Conservation (phyloP, 1,140 invertebrate species). For the Zaprionus gabonicus region DNA sequence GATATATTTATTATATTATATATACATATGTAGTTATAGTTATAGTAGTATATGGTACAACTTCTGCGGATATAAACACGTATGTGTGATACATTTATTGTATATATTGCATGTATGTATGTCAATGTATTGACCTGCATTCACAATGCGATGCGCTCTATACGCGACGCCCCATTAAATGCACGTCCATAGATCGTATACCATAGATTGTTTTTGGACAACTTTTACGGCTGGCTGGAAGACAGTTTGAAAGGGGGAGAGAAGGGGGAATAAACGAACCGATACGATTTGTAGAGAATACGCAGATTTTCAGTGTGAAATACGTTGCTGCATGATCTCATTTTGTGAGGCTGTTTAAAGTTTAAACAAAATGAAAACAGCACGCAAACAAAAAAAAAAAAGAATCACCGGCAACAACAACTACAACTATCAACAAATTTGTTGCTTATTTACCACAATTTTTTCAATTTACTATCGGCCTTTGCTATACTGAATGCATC, state of each 20-base stretch:
- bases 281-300: neutral
- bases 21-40: neutral
- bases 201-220: slow-evolving; percentile 9
- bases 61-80: neutral
- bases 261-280: neutral
- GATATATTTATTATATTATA: slow-evolving; percentile 9
- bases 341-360: slow-evolving; percentile 38
- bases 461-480: slow-evolving; percentile 24
- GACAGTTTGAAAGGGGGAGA: neutral
- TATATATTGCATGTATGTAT: neutral
- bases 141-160: neutral
- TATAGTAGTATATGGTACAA: neutral
- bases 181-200: neutral
- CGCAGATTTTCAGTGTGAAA: slow-evolving; percentile 16
- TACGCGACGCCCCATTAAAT: slow-evolving; percentile 6
- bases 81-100: neutral
- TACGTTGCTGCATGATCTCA: slow-evolving; percentile 37
- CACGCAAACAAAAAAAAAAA: neutral
- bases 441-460: slow-evolving; percentile 43
- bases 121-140: slow-evolving; percentile 16
- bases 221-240: slow-evolving; percentile 20
- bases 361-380: slow-evolving; percentile 30
- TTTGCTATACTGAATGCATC: slow-evolving; percentile 6
- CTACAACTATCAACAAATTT: slow-evolving; percentile 10
- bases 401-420: neutral